A percentile compares a stretch with the other conserved stretches of the same genome.
These are phyloP conservation scores for Streptopelia turtur DNA, from an alignment of 2,797 vertebrate genomes.

Conservation along the genomic window DNA sequence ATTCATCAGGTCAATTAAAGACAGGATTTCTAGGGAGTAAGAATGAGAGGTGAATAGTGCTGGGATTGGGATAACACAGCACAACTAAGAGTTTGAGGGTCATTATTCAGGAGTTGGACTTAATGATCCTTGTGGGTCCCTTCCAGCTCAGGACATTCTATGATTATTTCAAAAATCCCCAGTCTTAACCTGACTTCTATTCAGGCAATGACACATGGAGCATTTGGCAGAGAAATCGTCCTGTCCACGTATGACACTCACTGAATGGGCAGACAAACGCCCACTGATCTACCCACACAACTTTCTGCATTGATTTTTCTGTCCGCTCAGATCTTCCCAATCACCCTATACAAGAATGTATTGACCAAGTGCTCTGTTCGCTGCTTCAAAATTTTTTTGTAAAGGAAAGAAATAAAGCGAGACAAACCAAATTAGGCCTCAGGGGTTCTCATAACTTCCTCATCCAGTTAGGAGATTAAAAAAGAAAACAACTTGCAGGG, in stretches of 20 bases:
- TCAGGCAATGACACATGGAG: not conserved
- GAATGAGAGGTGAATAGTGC: not conserved
- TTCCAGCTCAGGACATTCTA: too few species aligned
- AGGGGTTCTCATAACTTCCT: not conserved
- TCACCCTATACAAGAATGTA: not conserved
- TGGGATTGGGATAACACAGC: rapidly evolving
- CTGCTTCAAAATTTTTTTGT: not conserved
- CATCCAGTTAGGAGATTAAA: not conserved
- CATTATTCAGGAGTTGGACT: not conserved
- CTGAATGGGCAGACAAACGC: not conserved
- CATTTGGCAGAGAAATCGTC: not conserved
- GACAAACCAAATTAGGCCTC: not conserved
- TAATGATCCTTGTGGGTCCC: too few species aligned
- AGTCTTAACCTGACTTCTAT: not conserved
- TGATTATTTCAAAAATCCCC: not conserved
- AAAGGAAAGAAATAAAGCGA: not conserved
- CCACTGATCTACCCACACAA: not conserved
- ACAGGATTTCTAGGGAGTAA: not conserved
- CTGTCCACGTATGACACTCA: not conserved
- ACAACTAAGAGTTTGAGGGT: not conserved
- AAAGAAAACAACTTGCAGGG: not conserved
- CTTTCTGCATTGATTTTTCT: not conserved
- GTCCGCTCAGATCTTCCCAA: not conserved
- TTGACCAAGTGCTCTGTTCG: not conserved
- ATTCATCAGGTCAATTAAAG: not conserved